phyloP scores from a whole-genome alignment of 2,797 vertebrate species.

The Sphaeramia orbicularis region DNA sequence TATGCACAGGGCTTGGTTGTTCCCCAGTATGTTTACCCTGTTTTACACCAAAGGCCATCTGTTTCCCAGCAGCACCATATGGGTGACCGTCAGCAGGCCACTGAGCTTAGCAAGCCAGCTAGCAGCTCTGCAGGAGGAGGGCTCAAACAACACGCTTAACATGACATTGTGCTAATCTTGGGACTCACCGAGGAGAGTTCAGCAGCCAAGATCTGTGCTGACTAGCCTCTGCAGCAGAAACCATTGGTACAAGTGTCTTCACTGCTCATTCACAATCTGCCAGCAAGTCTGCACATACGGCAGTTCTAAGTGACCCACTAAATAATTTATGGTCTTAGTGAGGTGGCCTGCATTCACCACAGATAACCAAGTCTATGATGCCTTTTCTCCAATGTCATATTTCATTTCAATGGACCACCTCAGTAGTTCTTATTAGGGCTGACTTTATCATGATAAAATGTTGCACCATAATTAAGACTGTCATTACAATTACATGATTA shows the following conservation, averaged over 20 bases:
- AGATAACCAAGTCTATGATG: too few species aligned
- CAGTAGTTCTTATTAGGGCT: too few species aligned
- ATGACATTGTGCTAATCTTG: constrained; percentile 43
- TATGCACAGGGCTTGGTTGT: constrained; percentile 39
- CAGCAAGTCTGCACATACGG: neutral
- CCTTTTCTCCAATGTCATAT: too few species aligned
- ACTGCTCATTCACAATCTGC: constrained; percentile 35
- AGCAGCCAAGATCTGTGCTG: constrained; percentile 12
- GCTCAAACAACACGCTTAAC: constrained; percentile 51
- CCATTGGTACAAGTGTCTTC: constrained; percentile 15
- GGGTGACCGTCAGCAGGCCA: constrained; percentile 62
- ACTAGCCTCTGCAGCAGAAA: constrained; percentile 47
- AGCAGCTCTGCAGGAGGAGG: constrained; percentile 45
- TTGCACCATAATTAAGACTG: too few species aligned
- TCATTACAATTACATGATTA: too few species aligned
- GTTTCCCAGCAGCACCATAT: constrained; percentile 79
- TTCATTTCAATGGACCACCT: too few species aligned
- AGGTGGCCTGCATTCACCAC: neutral
- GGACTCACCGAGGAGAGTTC: constrained; percentile 1
- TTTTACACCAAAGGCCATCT: constrained; percentile 81
- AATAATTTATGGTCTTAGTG: constrained; percentile 1
- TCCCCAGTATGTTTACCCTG: constrained; percentile 63
- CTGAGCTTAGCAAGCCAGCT: constrained; percentile 57
- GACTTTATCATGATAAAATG: too few species aligned
- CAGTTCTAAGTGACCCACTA: constrained; percentile 10